phyloP scores from a whole-genome alignment of 2,797 vertebrate genomes.

The Notamacropus eugenii region DNA sequence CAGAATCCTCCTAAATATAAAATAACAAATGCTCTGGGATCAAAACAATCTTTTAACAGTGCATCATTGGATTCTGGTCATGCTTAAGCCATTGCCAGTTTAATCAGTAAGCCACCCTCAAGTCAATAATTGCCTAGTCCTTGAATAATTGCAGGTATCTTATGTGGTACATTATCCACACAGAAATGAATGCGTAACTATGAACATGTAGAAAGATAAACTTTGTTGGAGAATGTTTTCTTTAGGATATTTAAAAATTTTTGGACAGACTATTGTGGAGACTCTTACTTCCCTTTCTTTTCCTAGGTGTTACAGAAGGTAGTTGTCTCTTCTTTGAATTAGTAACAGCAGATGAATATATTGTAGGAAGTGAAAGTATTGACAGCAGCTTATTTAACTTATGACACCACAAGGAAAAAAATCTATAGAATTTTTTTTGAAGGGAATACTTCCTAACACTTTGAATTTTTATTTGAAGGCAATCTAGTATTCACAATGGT shows the following conservation, averaged over 20 bases:
- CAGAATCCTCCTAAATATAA: constrained; percentile 51
- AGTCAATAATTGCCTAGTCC: constrained; percentile 66
- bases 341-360: background rate
- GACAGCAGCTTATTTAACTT: constrained; percentile 20
- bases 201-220: constrained; percentile 63
- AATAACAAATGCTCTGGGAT: constrained; percentile 55
- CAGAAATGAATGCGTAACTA: constrained; percentile 54
- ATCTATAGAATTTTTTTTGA: constrained; percentile 32
- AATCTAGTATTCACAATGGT: background rate
- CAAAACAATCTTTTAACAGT: constrained; percentile 60
- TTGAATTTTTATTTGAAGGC: constrained; percentile 20
- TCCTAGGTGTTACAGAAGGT: background rate
- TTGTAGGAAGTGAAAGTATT: constrained; percentile 5
- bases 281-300: background rate
- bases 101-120: constrained; percentile 70
- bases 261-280: constrained; percentile 46
- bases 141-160: constrained; percentile 50
- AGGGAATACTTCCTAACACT: constrained; percentile 8
- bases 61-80: constrained; percentile 65
- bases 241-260: constrained; percentile 66
- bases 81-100: constrained; percentile 56
- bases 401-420: constrained; percentile 34
- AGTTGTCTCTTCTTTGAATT: background rate
- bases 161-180: constrained; percentile 57
- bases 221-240: constrained; percentile 59